Conservation (phyloP, 2,797 vertebrate genomes). For the Anas georgica region DNA sequence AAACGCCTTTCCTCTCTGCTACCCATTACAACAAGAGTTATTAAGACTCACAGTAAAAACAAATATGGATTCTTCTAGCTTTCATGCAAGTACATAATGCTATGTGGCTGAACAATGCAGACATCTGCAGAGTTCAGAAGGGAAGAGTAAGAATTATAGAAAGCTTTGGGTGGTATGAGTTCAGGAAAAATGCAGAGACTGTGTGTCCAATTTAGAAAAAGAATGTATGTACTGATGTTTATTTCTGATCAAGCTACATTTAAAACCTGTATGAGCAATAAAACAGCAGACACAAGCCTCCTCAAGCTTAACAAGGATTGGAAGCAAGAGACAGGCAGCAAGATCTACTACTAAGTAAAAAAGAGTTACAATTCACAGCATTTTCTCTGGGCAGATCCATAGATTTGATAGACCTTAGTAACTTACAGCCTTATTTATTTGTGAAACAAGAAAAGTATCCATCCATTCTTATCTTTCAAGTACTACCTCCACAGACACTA, state of each 20-base stretch:
- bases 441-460: not conserved
- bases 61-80: not conserved
- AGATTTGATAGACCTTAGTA: not conserved
- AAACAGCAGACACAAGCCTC: not conserved
- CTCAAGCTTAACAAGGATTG: not conserved
- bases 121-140: not conserved
- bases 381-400: not conserved
- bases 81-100: not conserved
- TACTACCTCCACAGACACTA: not conserved
- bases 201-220: not conserved
- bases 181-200: not conserved
- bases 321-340: not conserved
- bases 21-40: not conserved
- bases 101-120: not conserved
- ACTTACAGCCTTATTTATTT: not conserved
- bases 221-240: rapidly evolving
- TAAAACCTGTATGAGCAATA: not conserved
- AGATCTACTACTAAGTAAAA: not conserved
- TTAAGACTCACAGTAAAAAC: not conserved
- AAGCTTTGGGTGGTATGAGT: not conserved
- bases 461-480: not conserved
- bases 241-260: not conserved
- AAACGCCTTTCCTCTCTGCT: not conserved
- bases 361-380: not conserved
- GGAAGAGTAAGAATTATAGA: not conserved